phyloP scores from a whole-genome alignment of 2,888 invertebrate species.

The Scaeva pyrastri region DNA sequence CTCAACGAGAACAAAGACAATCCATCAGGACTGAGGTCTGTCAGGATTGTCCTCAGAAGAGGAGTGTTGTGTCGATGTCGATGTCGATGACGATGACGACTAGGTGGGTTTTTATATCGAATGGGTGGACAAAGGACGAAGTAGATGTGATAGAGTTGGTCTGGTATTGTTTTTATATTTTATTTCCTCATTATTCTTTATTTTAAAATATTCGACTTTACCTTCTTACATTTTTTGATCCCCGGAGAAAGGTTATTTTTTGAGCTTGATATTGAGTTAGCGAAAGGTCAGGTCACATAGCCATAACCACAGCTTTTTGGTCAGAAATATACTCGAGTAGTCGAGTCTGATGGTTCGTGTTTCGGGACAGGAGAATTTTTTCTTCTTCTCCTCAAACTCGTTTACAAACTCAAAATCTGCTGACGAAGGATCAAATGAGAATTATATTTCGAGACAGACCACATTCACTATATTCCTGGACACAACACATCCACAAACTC shows the following conservation, averaged over 20 bases:
- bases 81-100: too few relatives aligned
- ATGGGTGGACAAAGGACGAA: constrained; percentile 17
- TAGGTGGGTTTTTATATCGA: constrained; percentile 51
- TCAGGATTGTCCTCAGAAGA: neutral
- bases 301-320: constrained; percentile 48
- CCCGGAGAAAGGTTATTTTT: constrained; percentile 21
- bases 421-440: constrained; percentile 74
- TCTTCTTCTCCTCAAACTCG: neutral
- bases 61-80: constrained; percentile 7
- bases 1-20: constrained; percentile 31
- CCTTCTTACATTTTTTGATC: constrained; percentile 18
- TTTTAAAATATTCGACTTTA: constrained; percentile 42
- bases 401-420: constrained; percentile 50
- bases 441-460: constrained; percentile 54
- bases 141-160: constrained; percentile 50
- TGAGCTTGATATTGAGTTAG: neutral
- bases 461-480: neutral
- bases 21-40: constrained; percentile 14
- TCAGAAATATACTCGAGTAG: constrained; percentile 47
- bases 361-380: constrained; percentile 24
- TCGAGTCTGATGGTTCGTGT: neutral
- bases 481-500: neutral
- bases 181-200: constrained; percentile 58
- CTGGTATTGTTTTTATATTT: constrained; percentile 5
- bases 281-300: constrained; percentile 24